These are phyloP conservation scores for Tipula helvola DNA, from an alignment of 2,888 invertebrate genomes.

Conservation along the genomic window DNA sequence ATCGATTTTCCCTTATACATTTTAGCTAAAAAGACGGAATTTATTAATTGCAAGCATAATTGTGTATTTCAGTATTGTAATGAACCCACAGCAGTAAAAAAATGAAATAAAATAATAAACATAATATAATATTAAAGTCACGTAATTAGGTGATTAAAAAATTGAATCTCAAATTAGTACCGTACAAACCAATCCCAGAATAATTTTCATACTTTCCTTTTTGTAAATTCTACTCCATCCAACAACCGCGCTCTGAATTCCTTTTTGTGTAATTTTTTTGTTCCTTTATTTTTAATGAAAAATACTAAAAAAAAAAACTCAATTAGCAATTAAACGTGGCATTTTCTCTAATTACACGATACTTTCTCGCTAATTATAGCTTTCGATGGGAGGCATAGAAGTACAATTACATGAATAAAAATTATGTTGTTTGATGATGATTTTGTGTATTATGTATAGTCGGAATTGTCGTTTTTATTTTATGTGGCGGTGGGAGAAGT, in stretches of 20 bases:
- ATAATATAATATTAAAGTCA: conserved; percentile 8
- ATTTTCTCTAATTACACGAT: conserved; percentile 11
- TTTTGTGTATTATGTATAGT: neutral
- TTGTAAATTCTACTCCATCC: neutral
- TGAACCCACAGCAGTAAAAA: neutral
- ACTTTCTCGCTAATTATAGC: conserved; percentile 10
- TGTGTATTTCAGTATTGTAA: neutral
- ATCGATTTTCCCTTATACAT: neutral
- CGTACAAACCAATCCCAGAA: neutral
- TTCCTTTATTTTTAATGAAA: conserved; percentile 6
- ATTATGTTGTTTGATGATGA: neutral
- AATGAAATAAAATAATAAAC: neutral
- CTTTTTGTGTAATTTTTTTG: neutral
- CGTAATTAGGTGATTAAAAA: conserved; percentile 11
- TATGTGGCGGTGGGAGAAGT: neutral
- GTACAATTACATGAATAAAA: conserved; percentile 7
- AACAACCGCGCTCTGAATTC: neutral
- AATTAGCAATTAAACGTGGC: conserved; percentile 11
- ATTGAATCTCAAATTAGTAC: conserved; percentile 7
- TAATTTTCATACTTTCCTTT: neutral
- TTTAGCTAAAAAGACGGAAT: neutral
- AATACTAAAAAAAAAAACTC: neutral
- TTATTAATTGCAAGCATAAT: neutral
- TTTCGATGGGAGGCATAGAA: conserved; percentile 9
- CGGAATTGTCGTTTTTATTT: neutral